Evolutionary conservation across 2,888 invertebrate species (phyloP), one percentile per base, ranked within the genome.

Genomic region (Drosophila colorata): DNA sequence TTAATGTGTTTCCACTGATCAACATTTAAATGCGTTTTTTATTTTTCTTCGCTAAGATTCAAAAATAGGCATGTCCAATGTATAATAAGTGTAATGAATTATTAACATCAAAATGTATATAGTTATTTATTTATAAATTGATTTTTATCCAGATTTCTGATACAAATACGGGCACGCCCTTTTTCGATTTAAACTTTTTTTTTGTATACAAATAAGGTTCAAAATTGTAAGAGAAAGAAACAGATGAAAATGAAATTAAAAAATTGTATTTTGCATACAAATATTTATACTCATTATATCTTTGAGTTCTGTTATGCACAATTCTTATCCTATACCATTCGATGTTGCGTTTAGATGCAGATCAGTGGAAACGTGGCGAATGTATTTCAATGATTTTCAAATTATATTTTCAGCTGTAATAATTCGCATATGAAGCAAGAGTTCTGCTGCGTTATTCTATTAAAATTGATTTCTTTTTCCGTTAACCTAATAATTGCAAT

Each of bases 401-500:
- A 52, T 51, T 44, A 47, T 18, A 49, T 55, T 46, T 28, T 35
- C 37, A 58, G 69, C 69, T 59, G 70, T 35, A 53, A 44, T 49
- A 49, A 68, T 53, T 57, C 68, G 43, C 60, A 57, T 35, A 44
- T 60, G 37, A 59, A 38, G 9, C 31, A 14, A 16, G 16, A 20
- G 37, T 55, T 72, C 51, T 31, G 51, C 46, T 48, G 46, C 35
- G 48, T 60, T 73, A 67, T 68, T 70, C 55, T 72, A 74, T 80
- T 68, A 78, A 53, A 58, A 69, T 65, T 59, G 65, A 51, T 72
- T 72, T 70, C 52, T 20, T 52, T 59, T 63, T 40, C 37, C 46
- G 66, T 64, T 56, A 73, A 73, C 58, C 38, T 55, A 71, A 75
- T 77, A 64, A 77, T 69, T 66, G 51, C 46, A 56, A 44, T 68